Percentiles rank a stretch among this genome's conserved stretches.
Evolutionary conservation across 2,797 vertebrate species (phyloP).

Genomic region (Channallabes apus): DNA sequence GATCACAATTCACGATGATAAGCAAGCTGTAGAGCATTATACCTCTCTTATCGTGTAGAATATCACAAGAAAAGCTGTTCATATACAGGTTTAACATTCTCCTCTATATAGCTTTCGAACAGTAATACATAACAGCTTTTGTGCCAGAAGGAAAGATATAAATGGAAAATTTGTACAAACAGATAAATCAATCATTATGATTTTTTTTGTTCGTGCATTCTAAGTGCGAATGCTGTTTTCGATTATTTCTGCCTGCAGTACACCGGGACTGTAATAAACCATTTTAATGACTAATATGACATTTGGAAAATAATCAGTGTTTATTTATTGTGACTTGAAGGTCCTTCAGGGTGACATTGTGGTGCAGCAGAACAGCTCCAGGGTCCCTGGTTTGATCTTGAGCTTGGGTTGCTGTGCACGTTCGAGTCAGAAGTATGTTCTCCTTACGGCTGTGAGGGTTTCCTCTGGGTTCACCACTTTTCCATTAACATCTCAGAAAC

Average conservation of each 20-base stretch:
- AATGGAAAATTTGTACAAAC: neutral
- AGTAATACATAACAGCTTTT: neutral
- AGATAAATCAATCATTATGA: neutral
- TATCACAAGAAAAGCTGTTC: slow-evolving; percentile 13
- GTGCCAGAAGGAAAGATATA: neutral
- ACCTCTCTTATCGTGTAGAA: slow-evolving; percentile 13
- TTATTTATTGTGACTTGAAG: neutral
- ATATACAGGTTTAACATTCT: neutral
- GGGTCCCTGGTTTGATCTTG: neutral
- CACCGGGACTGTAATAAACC: neutral
- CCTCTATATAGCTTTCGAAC: neutral
- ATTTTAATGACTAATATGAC: slow-evolving; percentile 7
- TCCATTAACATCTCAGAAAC: neutral
- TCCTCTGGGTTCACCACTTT: neutral
- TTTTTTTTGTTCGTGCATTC: neutral
- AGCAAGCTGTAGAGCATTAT: neutral
- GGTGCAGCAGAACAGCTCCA: neutral
- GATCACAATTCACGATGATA: neutral
- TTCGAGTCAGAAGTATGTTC: neutral
- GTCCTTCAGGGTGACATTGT: neutral
- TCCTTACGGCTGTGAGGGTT: neutral
- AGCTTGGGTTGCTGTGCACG: neutral
- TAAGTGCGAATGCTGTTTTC: neutral
- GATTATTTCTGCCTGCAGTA: slow-evolving; percentile 7
- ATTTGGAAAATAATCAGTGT: neutral